Percentiles rank a stretch among this genome's conserved stretches.
phyloP scores from a whole-genome alignment of 2,888 invertebrate genomes.

The Plebejus melissa region DNA sequence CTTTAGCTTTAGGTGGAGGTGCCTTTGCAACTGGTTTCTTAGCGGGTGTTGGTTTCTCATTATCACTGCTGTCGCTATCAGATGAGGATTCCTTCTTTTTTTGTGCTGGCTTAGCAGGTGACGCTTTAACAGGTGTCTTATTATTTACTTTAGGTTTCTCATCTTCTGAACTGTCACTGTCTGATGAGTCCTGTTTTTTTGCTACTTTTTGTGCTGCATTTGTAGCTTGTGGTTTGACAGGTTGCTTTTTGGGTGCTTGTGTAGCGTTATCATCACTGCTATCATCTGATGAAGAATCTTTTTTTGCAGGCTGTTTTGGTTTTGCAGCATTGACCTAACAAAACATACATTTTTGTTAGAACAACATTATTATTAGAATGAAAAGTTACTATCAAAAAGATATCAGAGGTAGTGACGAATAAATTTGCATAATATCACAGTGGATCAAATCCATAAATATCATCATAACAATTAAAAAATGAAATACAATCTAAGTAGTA shows the following conservation, averaged over 20 bases:
- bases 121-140: constrained; percentile 30
- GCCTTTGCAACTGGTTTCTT: constrained; percentile 32
- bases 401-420: constrained; percentile 72
- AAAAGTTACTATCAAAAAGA: constrained; percentile 5
- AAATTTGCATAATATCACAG: constrained; percentile 46
- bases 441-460: constrained; percentile 44
- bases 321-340: constrained; percentile 39
- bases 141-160: constrained; percentile 38
- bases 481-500: constrained; percentile 2
- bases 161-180: constrained; percentile 57
- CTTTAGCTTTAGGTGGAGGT: constrained; percentile 34
- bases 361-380: background rate
- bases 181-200: constrained; percentile 56
- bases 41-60: constrained; percentile 43
- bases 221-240: constrained; percentile 45
- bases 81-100: constrained; percentile 49
- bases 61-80: constrained; percentile 54
- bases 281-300: constrained; percentile 56
- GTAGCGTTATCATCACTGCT: constrained; percentile 57
- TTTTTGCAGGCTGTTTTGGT: constrained; percentile 51
- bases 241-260: constrained; percentile 44
- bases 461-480: constrained; percentile 46
- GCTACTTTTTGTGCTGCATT: constrained; percentile 40
- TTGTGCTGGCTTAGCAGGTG: constrained; percentile 41
- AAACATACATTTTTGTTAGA: constrained; percentile 19